phyloP scores from a whole-genome alignment of 2,113 vertebrate genomes.

The Heteronetta atricapilla region DNA sequence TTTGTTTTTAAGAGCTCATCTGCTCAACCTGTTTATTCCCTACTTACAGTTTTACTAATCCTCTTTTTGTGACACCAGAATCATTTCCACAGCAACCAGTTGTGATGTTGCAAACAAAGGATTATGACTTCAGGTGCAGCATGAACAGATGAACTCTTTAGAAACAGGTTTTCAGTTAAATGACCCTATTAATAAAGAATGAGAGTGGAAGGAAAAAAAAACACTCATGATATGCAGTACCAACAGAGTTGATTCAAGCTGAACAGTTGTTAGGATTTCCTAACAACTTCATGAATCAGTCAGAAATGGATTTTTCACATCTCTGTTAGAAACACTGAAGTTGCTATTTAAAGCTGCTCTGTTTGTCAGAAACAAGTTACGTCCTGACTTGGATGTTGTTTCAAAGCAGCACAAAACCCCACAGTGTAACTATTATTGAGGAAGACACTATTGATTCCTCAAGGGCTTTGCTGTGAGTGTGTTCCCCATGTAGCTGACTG shows the following conservation, averaged over 20 bases:
- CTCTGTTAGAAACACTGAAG: not conserved
- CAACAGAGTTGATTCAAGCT: not conserved
- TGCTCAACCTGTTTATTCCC: slow-evolving; percentile 27
- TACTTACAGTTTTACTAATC: not conserved
- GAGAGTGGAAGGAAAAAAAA: not conserved
- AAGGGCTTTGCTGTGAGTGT: not conserved
- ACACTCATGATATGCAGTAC: not conserved
- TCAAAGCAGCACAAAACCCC: not conserved
- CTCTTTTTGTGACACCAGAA: not conserved
- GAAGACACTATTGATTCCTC: not conserved
- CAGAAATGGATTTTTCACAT: not conserved
- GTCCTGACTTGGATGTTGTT: not conserved
- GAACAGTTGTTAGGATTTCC: not conserved
- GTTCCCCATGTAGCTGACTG: not conserved
- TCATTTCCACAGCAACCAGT: slow-evolving; percentile 25
- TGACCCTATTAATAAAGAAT: not conserved
- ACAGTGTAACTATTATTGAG: not conserved
- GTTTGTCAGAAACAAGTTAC: not conserved
- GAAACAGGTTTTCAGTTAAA: slow-evolving; percentile 15
- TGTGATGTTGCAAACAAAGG: slow-evolving; percentile 9
- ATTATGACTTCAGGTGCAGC: slow-evolving; percentile 23
- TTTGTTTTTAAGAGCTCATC: not conserved
- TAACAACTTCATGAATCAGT: not conserved
- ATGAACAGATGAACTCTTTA: not conserved
- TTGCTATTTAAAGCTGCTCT: not conserved